These are phyloP conservation scores for Eublepharis macularius DNA, from an alignment of 2,113 vertebrate species.

Conservation along the genomic window DNA sequence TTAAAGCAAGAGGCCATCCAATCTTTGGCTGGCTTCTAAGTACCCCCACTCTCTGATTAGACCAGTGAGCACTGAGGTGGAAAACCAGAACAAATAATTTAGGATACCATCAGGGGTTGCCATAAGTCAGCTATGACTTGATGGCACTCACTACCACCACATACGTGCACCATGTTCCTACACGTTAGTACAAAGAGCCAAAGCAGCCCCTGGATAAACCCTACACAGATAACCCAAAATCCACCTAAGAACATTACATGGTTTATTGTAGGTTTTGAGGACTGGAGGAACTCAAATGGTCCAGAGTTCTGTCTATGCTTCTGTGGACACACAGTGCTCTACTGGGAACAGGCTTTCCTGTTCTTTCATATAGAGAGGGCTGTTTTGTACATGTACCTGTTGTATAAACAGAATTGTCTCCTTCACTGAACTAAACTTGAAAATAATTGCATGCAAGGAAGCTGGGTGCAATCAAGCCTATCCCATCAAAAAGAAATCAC, in stretches of 20 bases:
- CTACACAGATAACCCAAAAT: background rate
- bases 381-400: background rate
- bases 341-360: background rate
- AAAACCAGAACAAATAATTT: background rate
- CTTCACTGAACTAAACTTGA: background rate
- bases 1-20: background rate
- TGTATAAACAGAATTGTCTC: background rate
- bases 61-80: too few species aligned
- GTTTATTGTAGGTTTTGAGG: background rate
- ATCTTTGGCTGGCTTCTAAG: fast-evolving
- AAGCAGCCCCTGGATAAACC: background rate
- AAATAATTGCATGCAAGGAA: background rate
- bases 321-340: background rate
- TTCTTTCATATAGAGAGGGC: background rate
- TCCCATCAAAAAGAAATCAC: background rate
- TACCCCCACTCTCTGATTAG: background rate
- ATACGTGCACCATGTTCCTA: background rate
- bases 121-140: too few species aligned
- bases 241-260: background rate
- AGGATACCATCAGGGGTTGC: background rate
- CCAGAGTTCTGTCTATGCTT: background rate
- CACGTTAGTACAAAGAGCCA: background rate
- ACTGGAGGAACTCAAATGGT: background rate
- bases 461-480: background rate
- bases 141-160: too few species aligned